phyloP scores from a whole-genome alignment of 1,140 invertebrate genomes.

The Eubasilissa regina region DNA sequence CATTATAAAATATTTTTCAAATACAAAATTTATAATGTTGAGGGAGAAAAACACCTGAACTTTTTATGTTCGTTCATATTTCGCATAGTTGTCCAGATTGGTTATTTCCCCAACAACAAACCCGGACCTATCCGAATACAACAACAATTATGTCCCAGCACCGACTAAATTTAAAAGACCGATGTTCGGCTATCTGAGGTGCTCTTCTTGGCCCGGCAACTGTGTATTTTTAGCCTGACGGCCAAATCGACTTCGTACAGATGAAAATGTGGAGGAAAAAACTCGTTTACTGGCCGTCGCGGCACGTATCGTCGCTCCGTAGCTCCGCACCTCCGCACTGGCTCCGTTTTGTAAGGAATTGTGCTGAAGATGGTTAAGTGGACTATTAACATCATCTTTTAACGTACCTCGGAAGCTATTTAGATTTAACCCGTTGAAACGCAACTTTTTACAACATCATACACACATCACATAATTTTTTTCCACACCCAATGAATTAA shows the following conservation, averaged over 20 bases:
- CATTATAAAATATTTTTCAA: no score
- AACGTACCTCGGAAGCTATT: not conserved
- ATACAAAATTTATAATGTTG: no score
- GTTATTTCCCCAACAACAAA: not conserved
- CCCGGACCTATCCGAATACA: slow-evolving; percentile 46
- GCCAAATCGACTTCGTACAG: not conserved
- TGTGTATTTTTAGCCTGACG: slow-evolving; percentile 7
- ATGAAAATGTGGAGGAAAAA: slow-evolving; percentile 24
- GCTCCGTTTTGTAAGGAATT: not conserved
- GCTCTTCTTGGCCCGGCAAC: not conserved
- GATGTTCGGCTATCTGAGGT: not conserved
- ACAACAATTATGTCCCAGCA: slow-evolving; percentile 31
- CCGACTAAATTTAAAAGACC: not conserved
- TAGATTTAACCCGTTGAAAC: no score
- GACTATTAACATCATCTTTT: not conserved
- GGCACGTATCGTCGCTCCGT: slow-evolving; percentile 4
- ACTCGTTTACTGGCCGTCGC: slow-evolving; percentile 9
- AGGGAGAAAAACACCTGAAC: not conserved
- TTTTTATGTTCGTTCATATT: not conserved
- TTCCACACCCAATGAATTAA: no score
- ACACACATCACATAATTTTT: no score
- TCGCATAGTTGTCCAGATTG: not conserved
- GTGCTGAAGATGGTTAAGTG: not conserved
- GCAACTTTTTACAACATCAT: no score
- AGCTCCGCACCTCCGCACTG: not conserved